These are phyloP conservation scores for Euleptes europaea DNA, from an alignment of 2,113 vertebrate genomes.

Conservation along the genomic window DNA sequence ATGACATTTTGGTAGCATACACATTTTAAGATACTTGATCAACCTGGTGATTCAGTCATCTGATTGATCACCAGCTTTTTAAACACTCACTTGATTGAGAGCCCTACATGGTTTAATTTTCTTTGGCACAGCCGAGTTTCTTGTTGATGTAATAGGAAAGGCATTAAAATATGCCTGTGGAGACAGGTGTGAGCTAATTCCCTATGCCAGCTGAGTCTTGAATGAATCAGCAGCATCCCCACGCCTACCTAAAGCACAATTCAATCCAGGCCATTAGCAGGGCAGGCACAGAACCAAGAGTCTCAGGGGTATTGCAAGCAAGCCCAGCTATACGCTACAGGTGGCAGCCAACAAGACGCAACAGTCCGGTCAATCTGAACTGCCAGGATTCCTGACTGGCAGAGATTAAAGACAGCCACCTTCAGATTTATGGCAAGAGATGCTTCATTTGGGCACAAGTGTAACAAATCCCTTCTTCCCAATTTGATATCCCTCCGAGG, in stretches of 20 bases:
- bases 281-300: neutral
- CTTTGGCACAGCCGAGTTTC: neutral
- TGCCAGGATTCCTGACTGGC: neutral
- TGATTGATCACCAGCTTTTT: neutral
- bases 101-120: too few species aligned
- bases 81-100: too few species aligned
- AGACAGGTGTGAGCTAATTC: neutral
- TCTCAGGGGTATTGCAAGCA: neutral
- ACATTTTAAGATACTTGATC: neutral
- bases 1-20: neutral
- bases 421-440: neutral
- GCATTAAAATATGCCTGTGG: neutral
- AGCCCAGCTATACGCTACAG: neutral
- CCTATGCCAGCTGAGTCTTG: neutral
- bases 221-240: neutral
- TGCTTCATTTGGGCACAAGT: neutral
- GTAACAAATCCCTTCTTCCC: neutral
- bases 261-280: neutral
- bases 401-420: too few species aligned
- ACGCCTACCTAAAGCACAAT: neutral
- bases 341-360: neutral
- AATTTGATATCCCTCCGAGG: neutral
- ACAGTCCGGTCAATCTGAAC: neutral
- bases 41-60: neutral
- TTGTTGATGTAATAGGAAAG: neutral